A percentile compares a stretch with the other conserved stretches of the same genome.
Evolutionary conservation across 2,797 vertebrate genomes (phyloP).

Genomic region (Sparidentex hasta): DNA sequence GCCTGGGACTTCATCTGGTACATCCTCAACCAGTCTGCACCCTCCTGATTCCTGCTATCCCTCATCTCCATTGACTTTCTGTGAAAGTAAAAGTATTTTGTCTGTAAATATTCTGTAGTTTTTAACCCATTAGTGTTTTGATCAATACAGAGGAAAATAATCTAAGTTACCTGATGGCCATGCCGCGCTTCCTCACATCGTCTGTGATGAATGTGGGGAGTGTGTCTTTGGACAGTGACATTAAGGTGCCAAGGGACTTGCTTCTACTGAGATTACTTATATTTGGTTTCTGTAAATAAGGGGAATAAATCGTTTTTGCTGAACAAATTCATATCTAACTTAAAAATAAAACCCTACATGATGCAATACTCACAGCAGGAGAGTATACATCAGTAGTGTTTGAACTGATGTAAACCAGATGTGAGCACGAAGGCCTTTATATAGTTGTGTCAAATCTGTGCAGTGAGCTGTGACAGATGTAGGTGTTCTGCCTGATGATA

Average conservation of each 20-base stretch:
- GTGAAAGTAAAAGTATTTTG: conserved; percentile 16
- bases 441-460: neutral
- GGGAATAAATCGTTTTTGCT: neutral
- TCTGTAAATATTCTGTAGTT: neutral
- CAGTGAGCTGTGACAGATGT: neutral
- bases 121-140: too few relatives aligned
- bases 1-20: conserved; percentile 88
- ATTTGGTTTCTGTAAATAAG: conserved; percentile 78
- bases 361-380: neutral
- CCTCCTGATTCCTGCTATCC: conserved; percentile 85
- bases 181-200: conserved; percentile 88
- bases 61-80: conserved; percentile 90
- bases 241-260: conserved; percentile 86
- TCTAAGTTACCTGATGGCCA: conserved; percentile 89
- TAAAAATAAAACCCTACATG: neutral
- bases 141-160: neutral
- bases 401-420: neutral
- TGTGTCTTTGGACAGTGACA: conserved; percentile 91
- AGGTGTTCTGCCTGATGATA: conserved; percentile 7
- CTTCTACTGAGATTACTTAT: conserved; percentile 81
- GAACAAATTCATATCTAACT: neutral
- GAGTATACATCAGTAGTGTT: neutral
- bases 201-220: conserved; percentile 94
- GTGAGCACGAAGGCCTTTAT: neutral
- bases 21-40: conserved; percentile 86